phyloP scores from a whole-genome alignment of 2,797 vertebrate species.

The Manis crassicaudata region DNA sequence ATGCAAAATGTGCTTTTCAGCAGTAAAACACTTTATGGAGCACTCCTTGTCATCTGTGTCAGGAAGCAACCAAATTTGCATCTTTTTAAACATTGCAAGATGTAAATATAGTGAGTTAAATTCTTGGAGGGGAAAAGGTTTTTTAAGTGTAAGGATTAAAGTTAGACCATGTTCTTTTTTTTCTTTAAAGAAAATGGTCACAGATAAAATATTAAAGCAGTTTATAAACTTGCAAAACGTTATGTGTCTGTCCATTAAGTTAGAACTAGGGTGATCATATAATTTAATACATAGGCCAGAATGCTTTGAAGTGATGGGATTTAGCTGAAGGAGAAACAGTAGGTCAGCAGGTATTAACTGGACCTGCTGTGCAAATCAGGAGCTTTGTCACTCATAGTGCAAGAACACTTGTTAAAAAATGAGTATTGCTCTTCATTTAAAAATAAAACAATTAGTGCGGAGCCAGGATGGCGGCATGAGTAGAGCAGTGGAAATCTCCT shows the following conservation, averaged over 20 bases:
- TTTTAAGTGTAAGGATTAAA: slow-evolving; percentile 47
- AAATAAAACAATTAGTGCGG: no score
- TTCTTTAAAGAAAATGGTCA: slow-evolving; percentile 1
- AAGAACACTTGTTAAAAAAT: not conserved
- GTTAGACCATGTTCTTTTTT: not conserved
- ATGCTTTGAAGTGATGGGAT: not conserved
- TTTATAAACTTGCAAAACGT: slow-evolving; percentile 15
- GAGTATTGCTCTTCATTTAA: not conserved
- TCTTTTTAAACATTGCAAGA: not conserved
- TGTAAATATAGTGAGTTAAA: not conserved
- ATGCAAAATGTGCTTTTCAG: not conserved
- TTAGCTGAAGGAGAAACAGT: not conserved
- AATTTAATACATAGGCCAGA: not conserved
- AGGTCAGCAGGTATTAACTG: not conserved
- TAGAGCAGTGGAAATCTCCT: no score
- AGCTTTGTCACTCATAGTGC: not conserved
- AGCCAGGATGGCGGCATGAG: no score
- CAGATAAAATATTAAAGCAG: not conserved
- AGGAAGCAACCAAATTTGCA: not conserved
- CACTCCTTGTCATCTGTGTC: not conserved
- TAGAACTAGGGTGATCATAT: not conserved
- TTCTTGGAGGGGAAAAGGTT: not conserved
- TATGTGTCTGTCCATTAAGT: not conserved
- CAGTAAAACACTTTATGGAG: not conserved
- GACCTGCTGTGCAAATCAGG: not conserved